Evolutionary conservation across 1,140 invertebrate genomes (phyloP).

Genomic region (Metopolophium dirhodum): DNA sequence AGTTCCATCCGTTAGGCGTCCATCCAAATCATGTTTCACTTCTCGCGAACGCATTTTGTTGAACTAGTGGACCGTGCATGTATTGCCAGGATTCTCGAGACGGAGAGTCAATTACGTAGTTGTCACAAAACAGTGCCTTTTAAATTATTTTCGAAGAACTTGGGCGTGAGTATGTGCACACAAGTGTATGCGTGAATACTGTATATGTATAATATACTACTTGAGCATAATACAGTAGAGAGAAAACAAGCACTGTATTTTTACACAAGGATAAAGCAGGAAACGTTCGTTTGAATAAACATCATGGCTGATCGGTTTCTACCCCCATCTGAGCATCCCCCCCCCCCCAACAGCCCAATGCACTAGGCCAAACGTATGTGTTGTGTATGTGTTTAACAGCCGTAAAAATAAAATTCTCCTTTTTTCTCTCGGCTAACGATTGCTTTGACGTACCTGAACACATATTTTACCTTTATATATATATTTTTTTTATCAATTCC

Average conservation of each 20-base stretch:
- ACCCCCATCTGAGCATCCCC: too few relatives aligned
- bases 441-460: not conserved
- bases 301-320: conserved; percentile 53
- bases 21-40: conserved; percentile 31
- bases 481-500: not conserved
- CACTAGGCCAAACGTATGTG: not conserved
- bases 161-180: not conserved
- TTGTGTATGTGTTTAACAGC: conserved; percentile 17
- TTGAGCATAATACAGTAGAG: not conserved
- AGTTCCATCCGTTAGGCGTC: conserved; percentile 24
- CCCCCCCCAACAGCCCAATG: not conserved
- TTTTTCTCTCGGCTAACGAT: not conserved
- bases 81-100: not conserved
- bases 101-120: conserved; percentile 46
- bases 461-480: not conserved
- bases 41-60: conserved; percentile 5
- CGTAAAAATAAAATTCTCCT: conserved; percentile 42
- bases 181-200: not conserved
- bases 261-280: conserved; percentile 3
- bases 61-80: not conserved
- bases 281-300: conserved; percentile 56
- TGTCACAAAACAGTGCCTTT: conserved; percentile 37
- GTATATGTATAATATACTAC: not conserved
- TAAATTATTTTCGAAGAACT: conserved; percentile 36
- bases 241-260: conserved; percentile 25